phyloP scores from a whole-genome alignment of 2,888 invertebrate genomes.

The Drosophila paracracens region DNA sequence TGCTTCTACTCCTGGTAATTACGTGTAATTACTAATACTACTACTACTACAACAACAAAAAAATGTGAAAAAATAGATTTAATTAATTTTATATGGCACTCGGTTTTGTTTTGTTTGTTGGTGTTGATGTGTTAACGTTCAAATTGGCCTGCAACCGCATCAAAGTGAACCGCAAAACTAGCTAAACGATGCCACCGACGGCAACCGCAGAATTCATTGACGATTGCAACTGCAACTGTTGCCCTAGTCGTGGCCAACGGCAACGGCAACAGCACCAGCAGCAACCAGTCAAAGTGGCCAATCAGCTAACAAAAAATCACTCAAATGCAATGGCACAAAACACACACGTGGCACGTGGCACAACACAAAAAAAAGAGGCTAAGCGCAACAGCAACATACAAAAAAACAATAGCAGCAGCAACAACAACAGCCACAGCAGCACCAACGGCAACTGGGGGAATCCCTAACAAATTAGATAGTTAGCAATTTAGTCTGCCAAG shows the following conservation, averaged over 20 bases:
- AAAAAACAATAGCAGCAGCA: slow-evolving; percentile 19
- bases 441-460: slow-evolving; percentile 13
- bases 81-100: slow-evolving; percentile 20
- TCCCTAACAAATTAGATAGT: slow-evolving; percentile 1
- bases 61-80: slow-evolving; percentile 1
- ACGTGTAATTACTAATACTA: background rate
- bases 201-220: slow-evolving; percentile 32
- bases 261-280: slow-evolving; percentile 5
- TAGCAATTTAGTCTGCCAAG: slow-evolving; percentile 1
- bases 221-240: slow-evolving; percentile 35
- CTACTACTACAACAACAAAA: background rate
- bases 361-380: slow-evolving; percentile 24
- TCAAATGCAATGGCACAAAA: slow-evolving; percentile 42
- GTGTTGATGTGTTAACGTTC: slow-evolving; percentile 23
- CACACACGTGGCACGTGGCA: slow-evolving; percentile 30
- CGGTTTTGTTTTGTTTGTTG: slow-evolving; percentile 12
- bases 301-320: slow-evolving; percentile 58
- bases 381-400: slow-evolving; percentile 8
- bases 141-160: slow-evolving; percentile 66
- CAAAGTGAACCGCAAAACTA: slow-evolving; percentile 70
- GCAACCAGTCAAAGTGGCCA: slow-evolving; percentile 46
- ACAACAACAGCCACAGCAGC: slow-evolving; percentile 13
- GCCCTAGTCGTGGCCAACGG: slow-evolving; percentile 24
- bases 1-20: slow-evolving; percentile 1
- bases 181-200: slow-evolving; percentile 52